Evolutionary conservation across 1,140 invertebrate species (phyloP), one percentile per base, ranked within the genome.

Genomic region (Pemphigus obesinymphae): DNA sequence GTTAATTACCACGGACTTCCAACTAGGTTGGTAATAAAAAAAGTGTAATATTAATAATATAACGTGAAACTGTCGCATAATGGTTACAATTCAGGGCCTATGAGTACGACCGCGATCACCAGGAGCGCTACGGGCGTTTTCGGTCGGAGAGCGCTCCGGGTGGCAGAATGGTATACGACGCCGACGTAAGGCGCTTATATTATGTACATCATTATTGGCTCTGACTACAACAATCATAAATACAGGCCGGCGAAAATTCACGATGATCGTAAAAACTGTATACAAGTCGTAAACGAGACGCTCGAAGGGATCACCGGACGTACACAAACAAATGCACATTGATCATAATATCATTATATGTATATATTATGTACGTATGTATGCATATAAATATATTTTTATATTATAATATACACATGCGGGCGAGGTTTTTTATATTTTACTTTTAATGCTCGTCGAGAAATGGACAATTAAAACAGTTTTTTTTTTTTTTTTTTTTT

Each of bases 381-480:
- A 7, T 31, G 13, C 8, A 63, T 3, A 31, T 15, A 20, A 40
- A 70, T 43, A 26, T 70, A 68, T 23, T 68, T 43, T 37, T 40
- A 37, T 20, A 68, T 70, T 26, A 26, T 43, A 26, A 26, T 70
- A 70, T 34, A 10, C 15, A n/a, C 53, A 61, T 11, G 45, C 37
- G 0, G 15, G 17, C 75, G 34, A 58, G 13, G 34, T 15, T 23
- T n/a, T n/a, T 23, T 34, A 26, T 78, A 53, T 53, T 73, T 50
- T 34, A 2, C 29, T 50, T 34, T 75, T n/a, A 75, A 75, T 11
- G 48, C 11, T 31, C 23, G 17, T 26, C 34, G 48, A 43, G 53
- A 40, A 53, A 78, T 26, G 75, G 75, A 78, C 75, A 78, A 78
- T 78, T 78, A 78, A 78, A 78, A 78, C 34, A 37, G 34, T 37